A percentile compares a stretch with the other conserved stretches of the same genome.
These are phyloP conservation scores for Esox niger DNA, from an alignment of 2,113 vertebrate species.

Conservation along the genomic window DNA sequence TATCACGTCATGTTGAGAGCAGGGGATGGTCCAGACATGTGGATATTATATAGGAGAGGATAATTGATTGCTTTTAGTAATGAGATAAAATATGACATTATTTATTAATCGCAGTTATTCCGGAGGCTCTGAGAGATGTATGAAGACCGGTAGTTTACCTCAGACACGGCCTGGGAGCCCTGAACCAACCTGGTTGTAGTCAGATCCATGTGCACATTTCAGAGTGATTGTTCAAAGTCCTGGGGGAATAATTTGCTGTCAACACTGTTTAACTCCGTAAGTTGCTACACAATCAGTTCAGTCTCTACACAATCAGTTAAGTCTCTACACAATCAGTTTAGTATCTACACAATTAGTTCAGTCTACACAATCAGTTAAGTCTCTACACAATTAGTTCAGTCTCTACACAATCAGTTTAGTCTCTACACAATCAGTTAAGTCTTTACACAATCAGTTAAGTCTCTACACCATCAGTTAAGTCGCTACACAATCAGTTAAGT, in stretches of 20 bases:
- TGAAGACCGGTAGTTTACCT: not conserved
- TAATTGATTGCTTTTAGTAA: not conserved
- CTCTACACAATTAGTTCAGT: no score
- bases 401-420: no score
- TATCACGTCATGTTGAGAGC: conserved; percentile 3
- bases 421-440: no score
- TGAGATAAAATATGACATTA: not conserved
- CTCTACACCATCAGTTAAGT: no score
- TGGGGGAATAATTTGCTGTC: not conserved
- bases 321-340: no score
- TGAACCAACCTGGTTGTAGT: not conserved
- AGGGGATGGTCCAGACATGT: not conserved
- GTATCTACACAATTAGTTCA: no score
- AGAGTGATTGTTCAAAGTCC: not conserved
- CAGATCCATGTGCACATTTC: not conserved
- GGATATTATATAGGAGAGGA: conserved; percentile 1
- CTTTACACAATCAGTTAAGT: no score
- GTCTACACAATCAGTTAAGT: no score
- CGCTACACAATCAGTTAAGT: no score
- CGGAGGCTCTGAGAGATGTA: not conserved
- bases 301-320: no score
- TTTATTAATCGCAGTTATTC: not conserved
- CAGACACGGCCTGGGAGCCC: no score
- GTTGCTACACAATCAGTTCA: no score
- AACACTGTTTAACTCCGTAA: conserved; percentile 11